phyloP scores from a whole-genome alignment of 1,140 invertebrate genomes.

The Dufourea novaeangliae region DNA sequence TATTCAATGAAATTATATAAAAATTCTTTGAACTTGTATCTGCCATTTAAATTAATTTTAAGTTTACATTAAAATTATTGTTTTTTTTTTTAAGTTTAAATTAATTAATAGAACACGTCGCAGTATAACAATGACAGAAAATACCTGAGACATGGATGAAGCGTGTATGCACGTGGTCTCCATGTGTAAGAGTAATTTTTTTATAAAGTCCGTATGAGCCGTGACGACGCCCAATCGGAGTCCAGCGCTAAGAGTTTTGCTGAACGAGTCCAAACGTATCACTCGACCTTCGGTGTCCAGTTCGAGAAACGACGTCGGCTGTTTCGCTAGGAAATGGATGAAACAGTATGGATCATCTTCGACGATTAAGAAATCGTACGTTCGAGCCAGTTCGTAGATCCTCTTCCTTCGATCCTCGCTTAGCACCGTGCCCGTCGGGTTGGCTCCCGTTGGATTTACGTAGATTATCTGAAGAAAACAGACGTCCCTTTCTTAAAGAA shows the following conservation, averaged over 20 bases:
- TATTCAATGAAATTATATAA: no score
- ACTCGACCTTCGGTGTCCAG: slow-evolving; percentile 85
- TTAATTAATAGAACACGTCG: no score
- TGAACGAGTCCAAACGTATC: slow-evolving; percentile 85
- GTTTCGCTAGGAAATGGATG: slow-evolving; percentile 82
- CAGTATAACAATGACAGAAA: no score
- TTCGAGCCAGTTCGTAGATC: slow-evolving; percentile 83
- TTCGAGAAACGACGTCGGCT: slow-evolving; percentile 83
- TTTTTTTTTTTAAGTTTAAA: no score
- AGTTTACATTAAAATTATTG: no score
- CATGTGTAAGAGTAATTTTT: slow-evolving; percentile 79
- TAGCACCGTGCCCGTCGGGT: slow-evolving; percentile 83
- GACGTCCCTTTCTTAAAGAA: no score
- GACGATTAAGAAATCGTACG: slow-evolving; percentile 85
- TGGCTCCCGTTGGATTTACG: slow-evolving; percentile 84
- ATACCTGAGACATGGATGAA: slow-evolving; percentile 84
- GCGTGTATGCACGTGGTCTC: slow-evolving; percentile 82
- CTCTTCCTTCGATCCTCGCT: slow-evolving; percentile 80
- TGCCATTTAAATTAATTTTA: no score
- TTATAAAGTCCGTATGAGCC: slow-evolving; percentile 79
- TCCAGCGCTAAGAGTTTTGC: slow-evolving; percentile 84
- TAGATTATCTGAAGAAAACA: slow-evolving; percentile 81
- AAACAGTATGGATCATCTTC: slow-evolving; percentile 87
- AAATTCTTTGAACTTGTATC: no score
- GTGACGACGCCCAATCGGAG: slow-evolving; percentile 83